Percentiles rank a stretch among this genome's conserved stretches.
Evolutionary conservation across 2,888 invertebrate species (phyloP).

Genomic region (Acleris literana): DNA sequence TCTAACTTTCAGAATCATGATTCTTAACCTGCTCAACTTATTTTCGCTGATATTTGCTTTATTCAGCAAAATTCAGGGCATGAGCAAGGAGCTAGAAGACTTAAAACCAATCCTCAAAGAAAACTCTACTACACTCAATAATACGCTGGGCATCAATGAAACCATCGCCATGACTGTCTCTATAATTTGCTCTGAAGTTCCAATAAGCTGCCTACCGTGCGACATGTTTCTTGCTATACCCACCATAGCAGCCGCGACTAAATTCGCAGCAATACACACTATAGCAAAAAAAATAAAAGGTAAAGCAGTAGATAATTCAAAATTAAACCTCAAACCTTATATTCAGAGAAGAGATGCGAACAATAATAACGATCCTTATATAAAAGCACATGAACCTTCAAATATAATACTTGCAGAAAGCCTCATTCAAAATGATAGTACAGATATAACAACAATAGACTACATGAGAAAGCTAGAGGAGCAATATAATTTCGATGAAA

Average conservation of each 20-base stretch:
- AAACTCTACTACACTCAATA: constrained; percentile 47
- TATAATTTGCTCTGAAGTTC: constrained; percentile 56
- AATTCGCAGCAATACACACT: background rate
- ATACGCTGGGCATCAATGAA: constrained; percentile 51
- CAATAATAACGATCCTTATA: constrained; percentile 6
- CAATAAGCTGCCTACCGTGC: constrained; percentile 62
- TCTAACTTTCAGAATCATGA: constrained; percentile 91
- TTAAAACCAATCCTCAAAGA: constrained; percentile 79
- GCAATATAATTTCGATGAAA: constrained; percentile 48
- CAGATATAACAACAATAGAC: constrained; percentile 42
- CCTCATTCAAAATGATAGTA: constrained; percentile 39
- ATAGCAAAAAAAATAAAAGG: constrained; percentile 13
- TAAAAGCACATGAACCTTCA: constrained; percentile 9
- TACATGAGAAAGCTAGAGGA: constrained; percentile 50
- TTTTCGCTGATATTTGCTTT: constrained; percentile 97
- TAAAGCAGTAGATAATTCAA: background rate
- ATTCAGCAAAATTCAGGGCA: constrained; percentile 93
- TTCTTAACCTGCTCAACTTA: constrained; percentile 95
- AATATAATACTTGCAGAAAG: constrained; percentile 40
- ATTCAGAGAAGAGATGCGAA: background rate
- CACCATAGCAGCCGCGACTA: constrained; percentile 9
- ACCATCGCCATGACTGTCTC: constrained; percentile 48
- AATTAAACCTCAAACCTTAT: background rate
- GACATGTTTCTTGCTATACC: constrained; percentile 43
- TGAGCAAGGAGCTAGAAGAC: constrained; percentile 84